Evolutionary conservation across 2,113 vertebrate genomes (phyloP).

Genomic region (Triplophysa dalaica): DNA sequence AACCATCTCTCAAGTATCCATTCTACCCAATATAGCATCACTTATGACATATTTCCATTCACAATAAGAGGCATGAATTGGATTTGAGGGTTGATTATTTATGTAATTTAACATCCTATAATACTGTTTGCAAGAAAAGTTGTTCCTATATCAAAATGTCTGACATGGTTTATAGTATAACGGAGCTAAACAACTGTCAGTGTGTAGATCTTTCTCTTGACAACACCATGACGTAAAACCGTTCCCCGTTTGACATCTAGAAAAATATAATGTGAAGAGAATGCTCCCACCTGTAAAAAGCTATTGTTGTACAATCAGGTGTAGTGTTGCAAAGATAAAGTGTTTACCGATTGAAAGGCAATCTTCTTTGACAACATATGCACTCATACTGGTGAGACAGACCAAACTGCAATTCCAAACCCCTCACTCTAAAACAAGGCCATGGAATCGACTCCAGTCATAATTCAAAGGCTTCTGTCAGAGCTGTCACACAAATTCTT

Average conservation of each 20-base stretch:
- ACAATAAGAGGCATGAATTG: no score
- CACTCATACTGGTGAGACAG: conserved; percentile 54
- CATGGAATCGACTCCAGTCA: conserved; percentile 53
- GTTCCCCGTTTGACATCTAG: conserved; percentile 54
- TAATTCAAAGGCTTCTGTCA: conserved; percentile 66
- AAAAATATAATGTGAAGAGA: conserved; percentile 61
- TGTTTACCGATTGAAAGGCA: conserved; percentile 56
- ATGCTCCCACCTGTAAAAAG: conserved; percentile 46
- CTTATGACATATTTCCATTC: no score
- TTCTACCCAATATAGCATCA: no score
- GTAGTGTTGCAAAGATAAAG: conserved; percentile 59
- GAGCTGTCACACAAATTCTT: conserved; percentile 48
- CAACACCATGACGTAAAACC: conserved; percentile 54
- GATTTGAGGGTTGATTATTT: no score
- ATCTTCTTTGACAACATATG: conserved; percentile 48
- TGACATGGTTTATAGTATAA: not conserved
- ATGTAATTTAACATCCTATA: no score
- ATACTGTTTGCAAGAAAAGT: not conserved
- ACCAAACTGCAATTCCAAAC: conserved; percentile 63
- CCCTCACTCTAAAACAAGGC: conserved; percentile 53
- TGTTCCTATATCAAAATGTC: not conserved
- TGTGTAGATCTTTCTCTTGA: conserved; percentile 36
- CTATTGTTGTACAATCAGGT: conserved; percentile 63
- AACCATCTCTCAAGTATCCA: no score
- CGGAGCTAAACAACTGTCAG: not conserved